These are phyloP conservation scores for Labrus mixtus DNA, from an alignment of 2,113 vertebrate genomes.

Conservation along the genomic window DNA sequence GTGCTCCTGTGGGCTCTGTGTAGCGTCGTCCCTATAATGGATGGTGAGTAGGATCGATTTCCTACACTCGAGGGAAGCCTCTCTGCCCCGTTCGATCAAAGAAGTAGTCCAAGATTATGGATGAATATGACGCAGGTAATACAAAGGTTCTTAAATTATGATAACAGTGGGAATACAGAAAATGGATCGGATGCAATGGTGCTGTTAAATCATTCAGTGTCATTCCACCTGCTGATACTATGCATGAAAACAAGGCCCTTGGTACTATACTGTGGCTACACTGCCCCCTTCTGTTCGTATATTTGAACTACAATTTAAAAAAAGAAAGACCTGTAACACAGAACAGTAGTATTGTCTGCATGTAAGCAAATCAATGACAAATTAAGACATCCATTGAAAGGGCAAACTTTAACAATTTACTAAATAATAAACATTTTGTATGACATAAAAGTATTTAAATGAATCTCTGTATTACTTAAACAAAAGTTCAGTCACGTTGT, in stretches of 20 bases:
- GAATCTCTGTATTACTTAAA: too few species aligned
- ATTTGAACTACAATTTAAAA: conserved; percentile 28
- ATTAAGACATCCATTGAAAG: not conserved
- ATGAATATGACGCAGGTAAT: conserved; percentile 18
- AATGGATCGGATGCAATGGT: conserved; percentile 11
- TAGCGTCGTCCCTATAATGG: conserved; percentile 14
- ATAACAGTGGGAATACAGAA: conserved; percentile 24
- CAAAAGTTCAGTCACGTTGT: too few species aligned
- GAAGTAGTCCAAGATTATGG: conserved; percentile 15
- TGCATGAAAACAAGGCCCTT: not conserved
- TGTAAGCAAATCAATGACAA: not conserved
- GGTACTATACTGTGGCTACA: conserved; percentile 27
- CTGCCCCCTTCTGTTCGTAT: conserved; percentile 74
- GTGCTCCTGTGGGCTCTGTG: not conserved
- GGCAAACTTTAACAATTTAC: not conserved
- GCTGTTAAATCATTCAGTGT: conserved; percentile 29
- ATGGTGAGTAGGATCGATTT: conserved; percentile 57
- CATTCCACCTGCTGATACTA: not conserved
- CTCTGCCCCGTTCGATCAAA: conserved; percentile 4
- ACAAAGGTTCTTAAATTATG: conserved; percentile 25
- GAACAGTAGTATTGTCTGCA: not conserved
- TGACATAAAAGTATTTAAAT: not conserved
- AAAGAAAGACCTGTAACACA: not conserved
- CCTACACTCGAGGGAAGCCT: conserved; percentile 26
- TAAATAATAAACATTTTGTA: not conserved